A percentile compares a stretch with the other conserved stretches of the same genome.
phyloP scores from a whole-genome alignment of 2,113 vertebrate genomes.

The Microtus ochrogaster region DNA sequence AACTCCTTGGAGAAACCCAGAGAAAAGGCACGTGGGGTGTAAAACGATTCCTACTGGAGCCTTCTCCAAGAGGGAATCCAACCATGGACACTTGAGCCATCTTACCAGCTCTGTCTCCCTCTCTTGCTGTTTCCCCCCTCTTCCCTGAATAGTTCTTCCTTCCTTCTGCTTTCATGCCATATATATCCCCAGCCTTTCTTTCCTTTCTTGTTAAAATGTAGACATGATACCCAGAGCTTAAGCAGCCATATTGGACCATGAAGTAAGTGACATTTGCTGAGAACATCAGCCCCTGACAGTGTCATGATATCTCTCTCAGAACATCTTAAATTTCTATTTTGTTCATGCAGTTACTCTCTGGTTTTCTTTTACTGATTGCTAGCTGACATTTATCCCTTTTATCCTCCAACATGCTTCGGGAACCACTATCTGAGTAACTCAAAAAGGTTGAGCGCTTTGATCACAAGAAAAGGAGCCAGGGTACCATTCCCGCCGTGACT shows the following conservation, averaged over 20 bases:
- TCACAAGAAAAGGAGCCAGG: not conserved
- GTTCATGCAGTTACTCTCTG: not conserved
- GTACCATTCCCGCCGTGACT: not conserved
- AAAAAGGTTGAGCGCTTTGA: not conserved
- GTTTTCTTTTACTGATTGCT: slow-evolving; percentile 9
- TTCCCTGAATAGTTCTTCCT: not conserved
- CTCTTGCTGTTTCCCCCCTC: not conserved
- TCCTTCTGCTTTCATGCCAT: not conserved
- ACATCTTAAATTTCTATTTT: not conserved
- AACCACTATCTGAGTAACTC: not conserved
- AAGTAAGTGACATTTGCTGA: not conserved
- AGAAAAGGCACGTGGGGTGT: not conserved
- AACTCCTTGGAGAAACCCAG: not conserved
- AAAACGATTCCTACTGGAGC: not conserved
- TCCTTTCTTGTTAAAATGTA: not conserved
- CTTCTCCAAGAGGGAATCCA: not conserved
- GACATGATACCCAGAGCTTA: not conserved
- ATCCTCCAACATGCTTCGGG: not conserved
- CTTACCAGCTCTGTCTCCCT: not conserved
- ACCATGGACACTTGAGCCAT: not conserved
- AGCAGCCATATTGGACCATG: no score
- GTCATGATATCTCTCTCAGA: not conserved
- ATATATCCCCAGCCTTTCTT: not conserved
- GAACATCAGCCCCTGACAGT: not conserved
- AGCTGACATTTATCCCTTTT: not conserved